phyloP scores from a whole-genome alignment of 2,888 invertebrate species.

The Xylophagus ater region DNA sequence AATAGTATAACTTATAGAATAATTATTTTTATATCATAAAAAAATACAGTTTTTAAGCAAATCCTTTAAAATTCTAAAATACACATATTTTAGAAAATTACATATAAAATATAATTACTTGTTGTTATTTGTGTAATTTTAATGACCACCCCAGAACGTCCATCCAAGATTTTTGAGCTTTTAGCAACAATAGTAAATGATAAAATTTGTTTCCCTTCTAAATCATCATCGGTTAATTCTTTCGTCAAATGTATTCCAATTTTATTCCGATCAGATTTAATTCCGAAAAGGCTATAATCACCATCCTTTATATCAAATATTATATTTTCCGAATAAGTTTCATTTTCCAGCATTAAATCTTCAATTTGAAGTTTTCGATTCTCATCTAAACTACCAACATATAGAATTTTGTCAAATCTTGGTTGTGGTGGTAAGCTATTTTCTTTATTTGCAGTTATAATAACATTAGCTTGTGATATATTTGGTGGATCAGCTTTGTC shows the following conservation, averaged over 20 bases:
- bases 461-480: conserved; percentile 17
- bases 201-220: conserved; percentile 15
- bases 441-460: conserved; percentile 18
- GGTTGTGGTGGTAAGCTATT: conserved; percentile 20
- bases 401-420: conserved; percentile 14
- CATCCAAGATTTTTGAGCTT: conserved; percentile 16
- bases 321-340: conserved; percentile 19
- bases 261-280: conserved; percentile 14
- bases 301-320: conserved; percentile 16
- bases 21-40: too few relatives aligned
- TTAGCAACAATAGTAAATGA: conserved; percentile 19
- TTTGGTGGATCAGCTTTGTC: conserved; percentile 21
- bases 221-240: conserved; percentile 11
- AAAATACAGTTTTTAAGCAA: too few relatives aligned
- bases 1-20: too few relatives aligned
- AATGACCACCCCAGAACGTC: conserved; percentile 17
- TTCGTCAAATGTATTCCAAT: conserved; percentile 14
- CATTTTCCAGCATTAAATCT: conserved; percentile 13
- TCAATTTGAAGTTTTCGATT: background rate
- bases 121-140: conserved; percentile 12
- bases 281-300: conserved; percentile 16
- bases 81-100: background rate
- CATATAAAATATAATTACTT: background rate
- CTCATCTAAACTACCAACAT: conserved; percentile 6
- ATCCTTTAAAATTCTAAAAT: too few relatives aligned